Percentiles rank a stretch among this genome's conserved stretches.
These are phyloP conservation scores for Enhydra lutris DNA, from an alignment of 2,113 vertebrate genomes.

Conservation along the genomic window DNA sequence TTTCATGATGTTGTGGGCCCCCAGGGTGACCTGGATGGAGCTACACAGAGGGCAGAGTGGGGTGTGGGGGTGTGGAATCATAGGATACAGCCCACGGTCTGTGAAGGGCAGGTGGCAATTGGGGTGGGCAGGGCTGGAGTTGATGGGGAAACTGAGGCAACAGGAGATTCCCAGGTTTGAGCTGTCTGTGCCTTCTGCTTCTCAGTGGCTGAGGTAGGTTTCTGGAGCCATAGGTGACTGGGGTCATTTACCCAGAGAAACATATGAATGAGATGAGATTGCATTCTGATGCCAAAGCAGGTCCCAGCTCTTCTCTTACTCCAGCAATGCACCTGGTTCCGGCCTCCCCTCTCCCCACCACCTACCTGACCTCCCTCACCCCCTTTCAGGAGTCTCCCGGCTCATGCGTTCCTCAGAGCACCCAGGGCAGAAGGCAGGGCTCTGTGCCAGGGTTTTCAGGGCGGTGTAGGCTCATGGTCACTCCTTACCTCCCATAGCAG, in stretches of 20 bases:
- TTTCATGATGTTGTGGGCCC: conserved; percentile 49
- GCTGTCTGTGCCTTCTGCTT: neutral
- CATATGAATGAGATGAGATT: rapidly evolving
- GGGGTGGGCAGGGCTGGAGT: neutral
- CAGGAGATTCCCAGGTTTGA: neutral
- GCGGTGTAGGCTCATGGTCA: rapidly evolving
- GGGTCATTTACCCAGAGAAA: neutral
- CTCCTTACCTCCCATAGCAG: conserved; percentile 26
- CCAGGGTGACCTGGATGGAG: neutral
- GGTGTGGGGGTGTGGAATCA: rapidly evolving
- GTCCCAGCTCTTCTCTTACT: neutral
- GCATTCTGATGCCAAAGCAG: neutral
- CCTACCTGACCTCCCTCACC: neutral
- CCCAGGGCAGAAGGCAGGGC: neutral
- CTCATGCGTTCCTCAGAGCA: neutral
- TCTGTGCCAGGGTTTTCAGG: neutral
- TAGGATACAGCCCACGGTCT: neutral
- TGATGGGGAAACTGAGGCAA: neutral
- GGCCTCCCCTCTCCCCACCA: neutral
- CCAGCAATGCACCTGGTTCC: neutral
- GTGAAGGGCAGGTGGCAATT: neutral
- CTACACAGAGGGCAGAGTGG: neutral
- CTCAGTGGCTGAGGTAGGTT: neutral
- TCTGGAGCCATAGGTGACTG: neutral
- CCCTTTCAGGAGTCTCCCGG: neutral